A percentile compares a stretch with the other conserved stretches of the same genome.
phyloP scores from a whole-genome alignment of 2,888 invertebrate species.

The Strigamia crassipes region DNA sequence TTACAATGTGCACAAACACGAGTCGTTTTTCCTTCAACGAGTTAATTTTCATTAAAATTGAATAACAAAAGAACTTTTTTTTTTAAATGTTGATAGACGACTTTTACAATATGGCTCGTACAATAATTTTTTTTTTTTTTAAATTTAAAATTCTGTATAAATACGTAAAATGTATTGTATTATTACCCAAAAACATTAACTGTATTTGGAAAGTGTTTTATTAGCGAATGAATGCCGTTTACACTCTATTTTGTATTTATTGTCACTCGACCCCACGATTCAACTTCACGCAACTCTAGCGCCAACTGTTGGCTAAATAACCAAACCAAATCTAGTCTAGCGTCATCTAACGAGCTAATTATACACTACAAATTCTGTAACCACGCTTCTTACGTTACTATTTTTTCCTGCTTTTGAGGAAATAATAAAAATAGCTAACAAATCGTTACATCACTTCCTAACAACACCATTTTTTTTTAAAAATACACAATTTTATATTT shows the following conservation, averaged over 20 bases:
- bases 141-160: too few species aligned
- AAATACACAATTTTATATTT: not conserved
- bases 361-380: not conserved
- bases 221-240: too few species aligned
- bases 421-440: not conserved
- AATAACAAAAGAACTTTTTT: not conserved
- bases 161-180: too few species aligned
- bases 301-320: not conserved
- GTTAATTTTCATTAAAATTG: not conserved
- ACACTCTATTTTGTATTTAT: too few species aligned
- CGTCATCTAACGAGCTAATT: not conserved
- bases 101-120: too few species aligned
- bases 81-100: not conserved
- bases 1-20: not conserved
- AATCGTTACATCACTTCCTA: not conserved
- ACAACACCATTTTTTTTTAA: too few species aligned
- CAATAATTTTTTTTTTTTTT: too few species aligned
- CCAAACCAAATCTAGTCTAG: not conserved
- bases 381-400: not conserved
- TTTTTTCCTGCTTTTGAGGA: constrained; percentile 18
- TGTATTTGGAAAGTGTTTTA: too few species aligned
- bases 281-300: not conserved
- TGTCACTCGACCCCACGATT: too few species aligned
- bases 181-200: too few species aligned
- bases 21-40: not conserved